phyloP scores from a whole-genome alignment of 1,140 invertebrate genomes.

The Maconellicoccus hirsutus region DNA sequence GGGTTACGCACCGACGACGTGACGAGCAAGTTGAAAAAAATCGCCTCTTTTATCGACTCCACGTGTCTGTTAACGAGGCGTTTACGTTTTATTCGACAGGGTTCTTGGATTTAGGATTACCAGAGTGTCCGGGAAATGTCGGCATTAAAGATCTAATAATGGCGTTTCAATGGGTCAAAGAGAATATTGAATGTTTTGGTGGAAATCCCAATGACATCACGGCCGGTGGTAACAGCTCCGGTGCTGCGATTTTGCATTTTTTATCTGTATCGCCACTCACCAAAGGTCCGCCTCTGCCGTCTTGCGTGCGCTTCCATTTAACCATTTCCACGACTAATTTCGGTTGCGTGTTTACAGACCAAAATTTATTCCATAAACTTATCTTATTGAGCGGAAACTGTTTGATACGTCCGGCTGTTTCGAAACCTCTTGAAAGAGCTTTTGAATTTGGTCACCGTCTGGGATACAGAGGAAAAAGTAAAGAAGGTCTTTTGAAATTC shows the following conservation, averaged over 20 bases:
- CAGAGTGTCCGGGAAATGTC: slow-evolving; percentile 56
- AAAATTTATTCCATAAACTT: neutral
- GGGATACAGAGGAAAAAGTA: neutral
- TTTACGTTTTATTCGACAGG: slow-evolving; percentile 2
- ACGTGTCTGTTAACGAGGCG: too few species aligned
- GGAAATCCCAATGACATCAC: slow-evolving; percentile 86
- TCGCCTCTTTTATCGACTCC: too few species aligned
- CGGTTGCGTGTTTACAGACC: neutral
- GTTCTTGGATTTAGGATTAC: slow-evolving; percentile 31
- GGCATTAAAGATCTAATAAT: slow-evolving; percentile 80
- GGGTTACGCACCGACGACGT: too few species aligned
- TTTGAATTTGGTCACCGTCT: neutral
- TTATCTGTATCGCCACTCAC: slow-evolving; percentile 77
- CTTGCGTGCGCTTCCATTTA: too few species aligned
- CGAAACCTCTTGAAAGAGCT: neutral
- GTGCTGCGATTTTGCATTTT: slow-evolving; percentile 72
- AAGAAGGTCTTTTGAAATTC: slow-evolving; percentile 12
- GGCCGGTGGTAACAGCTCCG: slow-evolving; percentile 84
- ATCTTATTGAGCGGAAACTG: neutral
- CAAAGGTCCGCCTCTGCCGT: neutral
- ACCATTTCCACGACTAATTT: too few species aligned
- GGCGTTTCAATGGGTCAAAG: slow-evolving; percentile 82
- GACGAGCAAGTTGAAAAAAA: too few species aligned
- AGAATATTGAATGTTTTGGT: slow-evolving; percentile 80
- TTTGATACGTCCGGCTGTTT: neutral